phyloP scores from a whole-genome alignment of 1,140 invertebrate genomes.

The Procambarus clarkii region DNA sequence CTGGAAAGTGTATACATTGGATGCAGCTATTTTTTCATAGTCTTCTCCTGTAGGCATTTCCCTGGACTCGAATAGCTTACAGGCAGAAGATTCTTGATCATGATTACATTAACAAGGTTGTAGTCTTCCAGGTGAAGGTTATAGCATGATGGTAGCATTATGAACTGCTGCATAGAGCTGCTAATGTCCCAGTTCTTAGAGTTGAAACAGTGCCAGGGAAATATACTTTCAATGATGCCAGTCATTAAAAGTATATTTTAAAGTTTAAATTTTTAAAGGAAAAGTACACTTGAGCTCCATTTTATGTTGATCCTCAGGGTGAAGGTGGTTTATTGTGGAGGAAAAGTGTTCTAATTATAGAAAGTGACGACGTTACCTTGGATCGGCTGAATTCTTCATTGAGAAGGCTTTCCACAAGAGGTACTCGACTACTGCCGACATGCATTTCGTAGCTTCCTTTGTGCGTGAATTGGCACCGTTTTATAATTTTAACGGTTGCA shows the following conservation, averaged over 20 bases:
- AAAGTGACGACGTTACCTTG: neutral
- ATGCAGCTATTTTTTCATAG: neutral
- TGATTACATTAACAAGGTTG: neutral
- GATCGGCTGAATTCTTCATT: neutral
- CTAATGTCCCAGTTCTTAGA: neutral
- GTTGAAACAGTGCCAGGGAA: neutral
- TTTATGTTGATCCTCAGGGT: neutral
- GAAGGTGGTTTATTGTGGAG: neutral
- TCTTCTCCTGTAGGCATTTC: neutral
- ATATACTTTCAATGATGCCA: neutral
- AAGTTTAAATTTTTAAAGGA: too few relatives aligned
- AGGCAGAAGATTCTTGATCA: neutral
- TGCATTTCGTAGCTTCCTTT: neutral
- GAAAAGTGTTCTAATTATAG: neutral
- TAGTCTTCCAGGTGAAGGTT: conserved; percentile 5
- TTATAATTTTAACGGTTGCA: neutral
- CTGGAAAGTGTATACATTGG: neutral
- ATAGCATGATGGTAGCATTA: neutral
- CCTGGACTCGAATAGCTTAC: neutral
- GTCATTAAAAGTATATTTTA: too few relatives aligned
- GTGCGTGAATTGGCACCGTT: neutral
- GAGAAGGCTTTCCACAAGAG: neutral
- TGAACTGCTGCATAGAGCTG: neutral
- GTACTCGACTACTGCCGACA: neutral
- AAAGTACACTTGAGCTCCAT: too few relatives aligned